Evolutionary conservation across 2,113 vertebrate genomes (phyloP), one percentile per base, ranked within the genome.

Genomic region (Haliaeetus leucogaster): DNA sequence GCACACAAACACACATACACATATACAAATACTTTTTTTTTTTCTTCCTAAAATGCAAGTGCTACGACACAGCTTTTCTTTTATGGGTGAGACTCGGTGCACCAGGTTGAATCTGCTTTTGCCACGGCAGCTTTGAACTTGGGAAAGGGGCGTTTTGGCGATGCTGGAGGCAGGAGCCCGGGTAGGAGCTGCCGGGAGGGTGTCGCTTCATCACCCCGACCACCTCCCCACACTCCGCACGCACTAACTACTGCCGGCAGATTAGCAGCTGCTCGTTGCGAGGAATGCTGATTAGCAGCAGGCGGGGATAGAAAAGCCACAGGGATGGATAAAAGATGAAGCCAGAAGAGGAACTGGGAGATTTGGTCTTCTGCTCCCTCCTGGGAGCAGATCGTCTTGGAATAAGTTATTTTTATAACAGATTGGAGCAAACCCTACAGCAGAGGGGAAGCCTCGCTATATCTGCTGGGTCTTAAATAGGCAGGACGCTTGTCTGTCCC

Each of bases 221-320:
- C 90, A 53, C 78, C 36, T 88, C 92, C 85, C 70, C 63, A 58
- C 53, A 16, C 61, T 68, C 95, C 8, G 1, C 95, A 25, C 2
- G 1, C 61, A 18, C 66, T 52, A 43, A 42, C 78, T 34, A 59
- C 79, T 16, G 29, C 61, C 23, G 17, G 82, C 86, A 84, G 86
- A 94, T 95, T 63, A 94, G 66, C 94, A 96, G 95, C 91, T 95
- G 96, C 94, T 95, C 77, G 80, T 96, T 66, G 74, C 26, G 3
- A 73, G 84, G 91, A 85, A 97, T 95, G 95, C 87, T 96, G 96
- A 97, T 97, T 72, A 97, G 94, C 84, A 62, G 94, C 96, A 94
- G 81, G 83, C 96, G 70, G 94, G 89, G 70, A 94, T 61, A 65
- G 87, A 91, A 97, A 94, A 97, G 74, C 89, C 94, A 90, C 70